phyloP scores from a whole-genome alignment of 2,113 vertebrate genomes.

The Rattus rattus region DNA sequence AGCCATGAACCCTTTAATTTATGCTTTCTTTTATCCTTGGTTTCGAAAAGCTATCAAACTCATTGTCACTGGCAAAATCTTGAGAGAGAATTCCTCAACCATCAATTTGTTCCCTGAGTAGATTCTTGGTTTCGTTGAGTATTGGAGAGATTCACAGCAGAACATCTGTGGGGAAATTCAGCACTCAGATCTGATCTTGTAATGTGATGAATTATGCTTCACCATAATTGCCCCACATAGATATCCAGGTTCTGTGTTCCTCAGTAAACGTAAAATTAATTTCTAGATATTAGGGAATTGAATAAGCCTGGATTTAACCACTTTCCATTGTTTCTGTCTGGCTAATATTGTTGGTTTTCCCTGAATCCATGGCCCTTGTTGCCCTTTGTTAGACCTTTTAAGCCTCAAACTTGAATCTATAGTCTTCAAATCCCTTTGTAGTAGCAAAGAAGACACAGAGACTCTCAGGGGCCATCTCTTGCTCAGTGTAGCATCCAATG shows the following conservation, averaged over 20 bases:
- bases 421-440: too few relatives aligned
- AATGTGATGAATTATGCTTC: neutral
- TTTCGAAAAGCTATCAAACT: constrained; percentile 65
- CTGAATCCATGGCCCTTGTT: too few relatives aligned
- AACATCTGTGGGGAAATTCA: neutral
- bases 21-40: constrained; percentile 72
- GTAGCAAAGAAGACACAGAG: too few relatives aligned
- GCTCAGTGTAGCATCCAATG: neutral
- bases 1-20: constrained; percentile 56
- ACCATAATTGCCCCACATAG: neutral
- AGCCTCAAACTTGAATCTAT: neutral
- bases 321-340: neutral
- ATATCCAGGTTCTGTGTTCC: too few relatives aligned
- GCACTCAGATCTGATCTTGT: neutral
- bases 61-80: constrained; percentile 61
- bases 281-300: neutral
- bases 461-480: neutral
- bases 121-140: too few relatives aligned
- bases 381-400: neutral
- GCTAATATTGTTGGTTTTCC: neutral
- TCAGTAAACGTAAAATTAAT: neutral
- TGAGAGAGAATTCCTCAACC: constrained; percentile 62
- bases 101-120: constrained; percentile 51
- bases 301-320: neutral
- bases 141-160: neutral